A percentile compares a stretch with the other conserved stretches of the same genome.
Conservation (phyloP, 2,888 invertebrate species). For the Arrhopalites spinosus region DNA sequence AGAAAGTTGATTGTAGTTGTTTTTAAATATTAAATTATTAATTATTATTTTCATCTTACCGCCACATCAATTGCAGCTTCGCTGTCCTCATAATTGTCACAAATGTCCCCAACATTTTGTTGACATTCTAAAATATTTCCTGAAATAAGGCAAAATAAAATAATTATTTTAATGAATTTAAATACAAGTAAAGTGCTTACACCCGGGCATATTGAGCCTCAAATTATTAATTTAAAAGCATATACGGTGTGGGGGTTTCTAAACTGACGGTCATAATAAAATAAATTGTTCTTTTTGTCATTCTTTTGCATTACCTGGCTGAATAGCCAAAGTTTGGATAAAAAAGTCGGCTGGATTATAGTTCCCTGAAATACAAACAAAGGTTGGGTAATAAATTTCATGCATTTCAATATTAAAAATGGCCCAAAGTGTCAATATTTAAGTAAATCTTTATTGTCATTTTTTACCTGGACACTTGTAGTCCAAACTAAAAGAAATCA, state of each 20-base stretch:
- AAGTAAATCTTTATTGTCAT: neutral
- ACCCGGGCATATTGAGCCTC: too few species aligned
- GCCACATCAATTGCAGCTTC: constrained; percentile 5
- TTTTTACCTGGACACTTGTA: neutral
- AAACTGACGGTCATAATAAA: too few species aligned
- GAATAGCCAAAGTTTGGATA: constrained; percentile 83
- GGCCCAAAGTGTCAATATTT: neutral
- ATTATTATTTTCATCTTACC: neutral
- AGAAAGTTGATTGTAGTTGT: neutral
- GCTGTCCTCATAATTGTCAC: constrained; percentile 23
- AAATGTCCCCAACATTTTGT: constrained; percentile 78
- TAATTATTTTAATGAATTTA: too few species aligned
- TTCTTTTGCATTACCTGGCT: too few species aligned
- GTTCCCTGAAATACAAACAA: constrained; percentile 85
- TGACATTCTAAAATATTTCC: too few species aligned
- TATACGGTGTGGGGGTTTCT: too few species aligned
- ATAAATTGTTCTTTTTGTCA: too few species aligned
- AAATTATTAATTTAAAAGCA: too few species aligned
- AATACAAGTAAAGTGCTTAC: too few species aligned
- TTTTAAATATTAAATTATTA: neutral
- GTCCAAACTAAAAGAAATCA: neutral
- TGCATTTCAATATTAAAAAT: neutral
- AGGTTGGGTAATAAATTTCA: constrained; percentile 60
- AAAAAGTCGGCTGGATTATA: constrained; percentile 94
- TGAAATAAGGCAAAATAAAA: too few species aligned